Conservation (phyloP, 2,888 invertebrate genomes). For the Linyphia triangularis region DNA sequence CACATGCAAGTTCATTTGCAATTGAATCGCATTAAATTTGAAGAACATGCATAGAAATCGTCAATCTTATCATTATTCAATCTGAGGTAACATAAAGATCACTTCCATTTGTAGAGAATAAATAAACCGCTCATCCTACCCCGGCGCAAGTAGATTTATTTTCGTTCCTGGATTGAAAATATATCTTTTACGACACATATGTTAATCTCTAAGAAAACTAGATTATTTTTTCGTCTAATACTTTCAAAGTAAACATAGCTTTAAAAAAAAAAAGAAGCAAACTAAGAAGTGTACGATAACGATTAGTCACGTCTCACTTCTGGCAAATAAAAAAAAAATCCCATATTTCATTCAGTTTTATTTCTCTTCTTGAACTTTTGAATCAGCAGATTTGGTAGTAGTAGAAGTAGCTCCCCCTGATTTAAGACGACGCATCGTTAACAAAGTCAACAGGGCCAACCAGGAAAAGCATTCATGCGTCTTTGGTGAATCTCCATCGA, state of each 20-base stretch:
- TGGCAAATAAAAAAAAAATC: not conserved
- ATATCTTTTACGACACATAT: not conserved
- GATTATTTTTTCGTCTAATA: not conserved
- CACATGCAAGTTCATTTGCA: no score
- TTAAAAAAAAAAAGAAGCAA: conserved; percentile 11
- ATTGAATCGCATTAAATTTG: no score
- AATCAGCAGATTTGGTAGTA: conserved; percentile 35
- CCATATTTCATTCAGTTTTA: conserved; percentile 16
- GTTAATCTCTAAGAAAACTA: not conserved
- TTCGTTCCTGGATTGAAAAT: not conserved
- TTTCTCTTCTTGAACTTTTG: conserved; percentile 16
- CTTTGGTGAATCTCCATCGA: conserved; percentile 33
- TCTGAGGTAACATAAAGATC: no score
- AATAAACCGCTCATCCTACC: not conserved
- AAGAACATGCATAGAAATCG: no score
- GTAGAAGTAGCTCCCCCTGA: conserved; percentile 28
- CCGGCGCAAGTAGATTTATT: not conserved
- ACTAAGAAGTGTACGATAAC: not conserved
- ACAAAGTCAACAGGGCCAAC: conserved; percentile 58
- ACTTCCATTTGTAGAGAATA: not conserved
- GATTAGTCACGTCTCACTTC: not conserved
- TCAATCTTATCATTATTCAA: no score
- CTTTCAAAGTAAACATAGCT: not conserved
- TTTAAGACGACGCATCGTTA: conserved; percentile 58
- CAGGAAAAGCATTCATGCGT: not conserved